Percentiles rank a stretch among this genome's conserved stretches.
phyloP scores from a whole-genome alignment of 2,113 vertebrate species.

The Promerops cafer region DNA sequence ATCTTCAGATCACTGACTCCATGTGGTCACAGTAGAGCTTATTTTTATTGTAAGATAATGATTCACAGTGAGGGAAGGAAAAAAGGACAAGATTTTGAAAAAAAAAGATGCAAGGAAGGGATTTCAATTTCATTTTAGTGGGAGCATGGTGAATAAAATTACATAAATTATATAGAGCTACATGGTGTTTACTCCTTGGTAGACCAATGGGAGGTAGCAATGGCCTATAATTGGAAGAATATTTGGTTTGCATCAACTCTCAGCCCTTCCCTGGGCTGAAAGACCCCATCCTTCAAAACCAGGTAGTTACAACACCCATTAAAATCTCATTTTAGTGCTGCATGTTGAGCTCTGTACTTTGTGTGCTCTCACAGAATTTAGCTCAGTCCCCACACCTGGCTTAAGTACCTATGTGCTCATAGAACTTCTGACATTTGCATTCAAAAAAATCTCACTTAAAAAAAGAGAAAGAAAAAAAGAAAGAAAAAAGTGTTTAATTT shows the following conservation, averaged over 20 bases:
- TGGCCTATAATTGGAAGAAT: neutral
- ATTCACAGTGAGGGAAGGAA: neutral
- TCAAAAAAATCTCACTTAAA: neutral
- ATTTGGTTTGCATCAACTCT: neutral
- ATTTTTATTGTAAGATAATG: neutral
- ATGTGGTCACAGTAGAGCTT: neutral
- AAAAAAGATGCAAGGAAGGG: rapidly evolving
- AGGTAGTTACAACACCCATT: neutral
- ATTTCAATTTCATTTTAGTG: neutral
- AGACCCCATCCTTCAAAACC: neutral
- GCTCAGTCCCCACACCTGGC: neutral
- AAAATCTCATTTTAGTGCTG: neutral
- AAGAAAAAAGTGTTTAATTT: neutral
- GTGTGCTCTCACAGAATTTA: neutral
- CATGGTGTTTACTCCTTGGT: neutral
- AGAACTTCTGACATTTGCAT: neutral
- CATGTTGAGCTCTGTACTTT: neutral
- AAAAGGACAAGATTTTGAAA: neutral
- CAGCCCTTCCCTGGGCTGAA: neutral
- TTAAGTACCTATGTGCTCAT: neutral
- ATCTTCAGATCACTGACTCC: neutral
- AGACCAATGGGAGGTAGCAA: neutral
- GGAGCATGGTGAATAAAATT: neutral
- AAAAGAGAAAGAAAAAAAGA: neutral
- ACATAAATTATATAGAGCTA: neutral